Conservation (phyloP, 2,888 invertebrate genomes). For the Junonia oenone region DNA sequence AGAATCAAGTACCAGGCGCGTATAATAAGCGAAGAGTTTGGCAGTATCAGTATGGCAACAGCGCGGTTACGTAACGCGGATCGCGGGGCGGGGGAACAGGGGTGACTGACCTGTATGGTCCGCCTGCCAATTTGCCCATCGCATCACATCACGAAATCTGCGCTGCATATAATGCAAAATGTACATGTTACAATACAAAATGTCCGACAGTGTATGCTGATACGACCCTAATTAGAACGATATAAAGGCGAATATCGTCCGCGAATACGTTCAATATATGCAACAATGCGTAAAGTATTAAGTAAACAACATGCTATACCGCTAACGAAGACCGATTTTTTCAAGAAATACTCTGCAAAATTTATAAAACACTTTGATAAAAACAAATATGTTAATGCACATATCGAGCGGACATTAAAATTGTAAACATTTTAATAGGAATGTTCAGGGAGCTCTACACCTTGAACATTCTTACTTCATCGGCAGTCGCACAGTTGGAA, state of each 20-base stretch:
- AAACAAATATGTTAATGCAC: neutral
- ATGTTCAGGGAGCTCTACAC: neutral
- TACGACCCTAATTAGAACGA: conserved; percentile 1
- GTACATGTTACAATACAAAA: conserved; percentile 16
- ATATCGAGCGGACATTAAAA: neutral
- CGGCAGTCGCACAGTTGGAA: too few relatives aligned
- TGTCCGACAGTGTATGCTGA: neutral
- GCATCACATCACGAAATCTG: conserved; percentile 69
- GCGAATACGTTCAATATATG: neutral
- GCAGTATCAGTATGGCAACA: conserved; percentile 70
- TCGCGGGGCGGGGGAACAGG: conserved; percentile 41
- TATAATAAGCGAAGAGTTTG: conserved; percentile 57
- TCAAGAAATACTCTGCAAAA: conserved; percentile 5
- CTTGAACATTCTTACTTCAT: too few relatives aligned
- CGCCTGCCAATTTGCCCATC: conserved; percentile 73
- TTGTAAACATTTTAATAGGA: neutral
- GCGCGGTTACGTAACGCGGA: conserved; percentile 60
- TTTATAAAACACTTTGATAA: neutral
- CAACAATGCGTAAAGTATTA: conserved; percentile 16
- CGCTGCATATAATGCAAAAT: conserved; percentile 52
- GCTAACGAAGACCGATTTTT: neutral
- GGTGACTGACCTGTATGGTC: conserved; percentile 71
- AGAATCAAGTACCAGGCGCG: conserved; percentile 49
- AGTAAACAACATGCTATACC: conserved; percentile 7
- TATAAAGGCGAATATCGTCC: neutral